Conservation (phyloP, 2,113 vertebrate species). For the Scomber scombrus region DNA sequence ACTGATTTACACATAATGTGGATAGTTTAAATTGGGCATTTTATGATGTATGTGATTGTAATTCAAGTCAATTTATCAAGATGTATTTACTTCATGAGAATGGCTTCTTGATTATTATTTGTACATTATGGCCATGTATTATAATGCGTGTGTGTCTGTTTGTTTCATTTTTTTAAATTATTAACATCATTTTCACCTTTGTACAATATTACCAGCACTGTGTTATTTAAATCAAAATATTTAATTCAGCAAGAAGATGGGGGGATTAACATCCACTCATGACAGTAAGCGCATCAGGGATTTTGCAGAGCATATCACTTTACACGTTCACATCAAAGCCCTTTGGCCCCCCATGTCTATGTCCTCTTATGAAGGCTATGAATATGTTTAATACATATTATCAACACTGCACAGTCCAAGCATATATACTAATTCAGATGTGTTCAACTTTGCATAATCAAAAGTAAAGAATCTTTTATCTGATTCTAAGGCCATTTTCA, state of each 20-base stretch:
- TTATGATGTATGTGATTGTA: neutral
- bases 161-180: neutral
- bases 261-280: constrained; percentile 65
- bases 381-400: constrained; percentile 34
- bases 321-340: constrained; percentile 50
- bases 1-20: neutral
- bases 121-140: neutral
- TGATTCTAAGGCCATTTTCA: constrained; percentile 29
- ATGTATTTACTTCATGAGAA: neutral
- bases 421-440: constrained; percentile 20
- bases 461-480: constrained; percentile 36
- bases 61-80: neutral
- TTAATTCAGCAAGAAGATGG: constrained; percentile 53
- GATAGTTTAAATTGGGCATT: neutral
- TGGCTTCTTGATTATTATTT: neutral
- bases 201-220: constrained; percentile 43
- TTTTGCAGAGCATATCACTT: constrained; percentile 66
- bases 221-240: constrained; percentile 68
- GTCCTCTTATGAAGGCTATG: constrained; percentile 27
- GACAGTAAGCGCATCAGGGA: constrained; percentile 71
- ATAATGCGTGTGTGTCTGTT: neutral
- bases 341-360: constrained; percentile 32
- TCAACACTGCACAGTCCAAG: constrained; percentile 30
- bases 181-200: neutral
- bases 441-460: constrained; percentile 17